A percentile compares a stretch with the other conserved stretches of the same genome.
Evolutionary conservation across 2,888 invertebrate genomes (phyloP).

Genomic region (Hirtodrosophila cameraria): DNA sequence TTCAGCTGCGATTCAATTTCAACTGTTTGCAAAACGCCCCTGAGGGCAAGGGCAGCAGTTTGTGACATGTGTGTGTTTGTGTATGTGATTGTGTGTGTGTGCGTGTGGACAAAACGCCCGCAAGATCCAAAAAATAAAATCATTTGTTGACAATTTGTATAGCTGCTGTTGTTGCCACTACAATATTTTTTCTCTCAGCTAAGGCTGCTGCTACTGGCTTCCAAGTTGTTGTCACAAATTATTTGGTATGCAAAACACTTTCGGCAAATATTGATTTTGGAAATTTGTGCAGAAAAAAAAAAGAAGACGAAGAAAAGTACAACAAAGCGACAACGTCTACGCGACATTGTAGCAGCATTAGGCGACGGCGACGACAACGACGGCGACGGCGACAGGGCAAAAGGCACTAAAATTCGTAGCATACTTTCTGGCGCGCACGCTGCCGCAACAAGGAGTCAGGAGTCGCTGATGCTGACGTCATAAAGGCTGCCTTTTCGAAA

Average conservation of each 20-base stretch:
- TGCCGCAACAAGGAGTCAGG: conserved; percentile 37
- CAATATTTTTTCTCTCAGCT: conserved; percentile 50
- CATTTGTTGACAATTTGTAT: conserved; percentile 80
- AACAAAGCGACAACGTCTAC: conserved; percentile 45
- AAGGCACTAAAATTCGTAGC: conserved; percentile 57
- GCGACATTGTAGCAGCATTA: conserved; percentile 70
- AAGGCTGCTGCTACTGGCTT: conserved; percentile 23
- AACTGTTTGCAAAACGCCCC: conserved; percentile 57
- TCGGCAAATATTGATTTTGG: conserved; percentile 82
- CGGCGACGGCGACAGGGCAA: conserved; percentile 21
- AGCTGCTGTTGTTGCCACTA: conserved; percentile 78
- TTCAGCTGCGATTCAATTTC: conserved; percentile 64
- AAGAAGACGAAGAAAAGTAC: conserved; percentile 27
- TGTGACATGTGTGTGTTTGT: conserved; percentile 46
- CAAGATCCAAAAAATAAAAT: conserved; percentile 66
- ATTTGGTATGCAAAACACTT: conserved; percentile 82
- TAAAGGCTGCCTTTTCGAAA: conserved; percentile 53
- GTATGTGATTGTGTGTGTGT: conserved; percentile 19
- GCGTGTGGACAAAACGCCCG: conserved; percentile 33
- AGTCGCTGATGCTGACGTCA: conserved; percentile 67
- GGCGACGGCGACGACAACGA: conserved; percentile 25
- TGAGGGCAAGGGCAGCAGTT: conserved; percentile 48
- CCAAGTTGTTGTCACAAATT: conserved; percentile 72
- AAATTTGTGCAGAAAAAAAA: conserved; percentile 78
- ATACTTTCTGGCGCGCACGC: conserved; percentile 60